Conservation (phyloP, 2,113 vertebrate genomes). For the Sprattus sprattus region DNA sequence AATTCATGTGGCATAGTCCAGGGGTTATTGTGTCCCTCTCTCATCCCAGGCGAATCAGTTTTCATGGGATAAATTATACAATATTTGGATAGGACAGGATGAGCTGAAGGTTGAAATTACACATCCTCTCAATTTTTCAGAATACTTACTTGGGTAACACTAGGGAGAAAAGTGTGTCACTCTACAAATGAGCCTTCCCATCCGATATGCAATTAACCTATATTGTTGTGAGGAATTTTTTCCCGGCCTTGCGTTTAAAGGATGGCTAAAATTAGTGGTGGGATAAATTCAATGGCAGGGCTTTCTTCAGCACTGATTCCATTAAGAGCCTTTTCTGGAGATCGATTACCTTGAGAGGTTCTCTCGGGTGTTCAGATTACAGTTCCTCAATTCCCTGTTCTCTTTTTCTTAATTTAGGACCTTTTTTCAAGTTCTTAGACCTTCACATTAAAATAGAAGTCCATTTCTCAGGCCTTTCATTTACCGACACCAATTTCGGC, state of each 20-base stretch:
- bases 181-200: conserved; percentile 62
- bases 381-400: conserved; percentile 52
- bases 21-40: not conserved
- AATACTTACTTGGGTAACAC: not conserved
- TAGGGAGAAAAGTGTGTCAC: conserved; percentile 56
- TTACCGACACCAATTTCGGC: not conserved
- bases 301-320: conserved; percentile 71
- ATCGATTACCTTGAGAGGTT: conserved; percentile 73
- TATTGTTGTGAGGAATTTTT: conserved; percentile 44
- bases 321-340: conserved; percentile 76
- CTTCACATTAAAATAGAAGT: conserved; percentile 53
- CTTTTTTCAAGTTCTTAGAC: not conserved
- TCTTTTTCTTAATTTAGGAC: not conserved
- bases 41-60: not conserved
- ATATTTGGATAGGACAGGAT: not conserved
- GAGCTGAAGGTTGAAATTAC: not conserved
- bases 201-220: conserved; percentile 71
- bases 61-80: not conserved
- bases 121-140: not conserved
- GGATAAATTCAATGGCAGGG: conserved; percentile 58
- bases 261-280: conserved; percentile 69
- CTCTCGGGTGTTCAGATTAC: conserved; percentile 64
- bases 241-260: conserved; percentile 59
- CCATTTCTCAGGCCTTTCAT: not conserved
- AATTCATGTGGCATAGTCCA: not conserved